Conservation (phyloP, 1,140 invertebrate genomes). For the Sycophila sp. region DNA sequence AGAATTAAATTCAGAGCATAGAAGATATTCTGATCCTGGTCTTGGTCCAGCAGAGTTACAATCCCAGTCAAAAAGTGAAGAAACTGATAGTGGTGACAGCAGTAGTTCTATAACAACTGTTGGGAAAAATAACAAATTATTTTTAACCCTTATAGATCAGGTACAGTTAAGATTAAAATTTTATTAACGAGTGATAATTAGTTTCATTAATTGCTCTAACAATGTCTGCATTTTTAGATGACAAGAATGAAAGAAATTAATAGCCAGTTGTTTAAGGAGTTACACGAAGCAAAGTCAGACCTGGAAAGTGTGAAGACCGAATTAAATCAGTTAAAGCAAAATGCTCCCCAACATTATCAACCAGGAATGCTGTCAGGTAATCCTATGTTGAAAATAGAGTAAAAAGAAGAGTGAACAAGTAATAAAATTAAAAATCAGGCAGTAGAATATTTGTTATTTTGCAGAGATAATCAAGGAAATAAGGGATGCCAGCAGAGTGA, state of each 20-base stretch:
- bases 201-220: background rate
- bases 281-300: constrained; percentile 67
- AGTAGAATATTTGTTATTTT: no score
- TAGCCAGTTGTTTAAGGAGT: constrained; percentile 66
- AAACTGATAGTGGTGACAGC: constrained; percentile 56
- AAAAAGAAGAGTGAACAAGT: no score
- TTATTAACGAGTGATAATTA: no score
- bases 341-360: constrained; percentile 69
- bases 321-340: constrained; percentile 58
- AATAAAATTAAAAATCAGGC: no score
- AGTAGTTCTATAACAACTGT: constrained; percentile 61
- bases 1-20: constrained; percentile 58
- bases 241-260: constrained; percentile 67
- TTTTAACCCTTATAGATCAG: constrained; percentile 66
- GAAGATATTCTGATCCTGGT: constrained; percentile 69
- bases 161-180: no score
- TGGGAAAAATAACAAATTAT: constrained; percentile 63
- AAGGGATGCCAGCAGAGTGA: constrained; percentile 75
- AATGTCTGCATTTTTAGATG: constrained; percentile 45
- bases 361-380: constrained; percentile 75
- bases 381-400: background rate
- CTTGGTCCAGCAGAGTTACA: constrained; percentile 62
- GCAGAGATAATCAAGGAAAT: constrained; percentile 80
- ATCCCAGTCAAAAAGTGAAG: constrained; percentile 58
- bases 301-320: constrained; percentile 65